Conservation (phyloP, 2,797 vertebrate species). For the Ispidina picta region DNA sequence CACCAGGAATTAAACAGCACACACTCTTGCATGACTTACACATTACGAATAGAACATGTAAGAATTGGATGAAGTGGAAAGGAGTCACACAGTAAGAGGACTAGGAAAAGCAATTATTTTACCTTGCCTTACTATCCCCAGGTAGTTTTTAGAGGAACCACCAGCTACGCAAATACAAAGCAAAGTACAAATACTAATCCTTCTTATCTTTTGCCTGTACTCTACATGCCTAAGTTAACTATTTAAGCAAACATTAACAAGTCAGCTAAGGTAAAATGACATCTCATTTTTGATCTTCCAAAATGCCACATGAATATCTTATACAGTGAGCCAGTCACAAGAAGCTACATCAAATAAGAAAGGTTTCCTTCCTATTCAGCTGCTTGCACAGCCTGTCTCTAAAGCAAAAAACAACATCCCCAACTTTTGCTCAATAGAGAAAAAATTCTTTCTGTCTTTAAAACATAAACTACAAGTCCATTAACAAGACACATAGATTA, state of each 20-base stretch:
- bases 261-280: neutral
- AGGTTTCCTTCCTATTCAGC: neutral
- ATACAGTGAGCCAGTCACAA: neutral
- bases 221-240: neutral
- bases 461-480: neutral
- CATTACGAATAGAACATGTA: neutral
- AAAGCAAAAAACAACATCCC: neutral
- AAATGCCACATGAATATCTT: neutral
- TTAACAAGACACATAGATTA: neutral
- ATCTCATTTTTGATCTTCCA: neutral
- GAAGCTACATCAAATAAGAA: neutral
- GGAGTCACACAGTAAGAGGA: neutral
- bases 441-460: neutral
- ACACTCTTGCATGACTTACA: neutral
- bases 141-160: conserved; percentile 1
- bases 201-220: neutral
- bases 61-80: neutral
- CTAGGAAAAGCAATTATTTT: neutral
- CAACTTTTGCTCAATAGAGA: neutral
- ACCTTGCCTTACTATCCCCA: neutral
- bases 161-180: neutral
- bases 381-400: neutral
- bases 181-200: neutral
- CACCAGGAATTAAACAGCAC: neutral
- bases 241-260: conserved; percentile 5